These are phyloP conservation scores for Chelmon rostratus DNA, from an alignment of 2,797 vertebrate genomes.

Conservation along the genomic window DNA sequence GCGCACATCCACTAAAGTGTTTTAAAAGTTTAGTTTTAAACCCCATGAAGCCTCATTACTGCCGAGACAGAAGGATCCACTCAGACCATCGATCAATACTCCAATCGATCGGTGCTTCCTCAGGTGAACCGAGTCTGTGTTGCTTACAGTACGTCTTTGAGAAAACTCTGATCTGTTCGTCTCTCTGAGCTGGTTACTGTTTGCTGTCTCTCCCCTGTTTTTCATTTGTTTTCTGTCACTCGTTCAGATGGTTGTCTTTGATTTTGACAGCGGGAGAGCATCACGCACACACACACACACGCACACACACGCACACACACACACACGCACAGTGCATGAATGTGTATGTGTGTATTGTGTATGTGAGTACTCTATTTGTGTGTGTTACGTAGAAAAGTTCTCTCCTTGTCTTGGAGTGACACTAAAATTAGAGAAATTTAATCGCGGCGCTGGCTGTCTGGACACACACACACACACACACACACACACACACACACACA, in stretches of 20 bases:
- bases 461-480: constrained; percentile 11
- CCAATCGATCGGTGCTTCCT: constrained; percentile 55
- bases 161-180: constrained; percentile 8
- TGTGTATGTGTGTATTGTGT: background rate
- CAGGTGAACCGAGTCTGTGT: constrained; percentile 38
- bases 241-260: constrained; percentile 23
- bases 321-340: background rate
- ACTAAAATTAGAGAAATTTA: constrained; percentile 77
- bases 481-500: background rate
- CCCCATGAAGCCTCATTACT: constrained; percentile 69
- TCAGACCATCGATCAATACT: constrained; percentile 59
- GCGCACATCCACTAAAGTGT: constrained; percentile 27
- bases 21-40: constrained; percentile 50
- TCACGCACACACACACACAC: background rate
- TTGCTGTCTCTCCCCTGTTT: background rate
- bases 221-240: constrained; percentile 14
- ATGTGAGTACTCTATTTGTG: background rate
- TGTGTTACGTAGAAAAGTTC: constrained; percentile 56
- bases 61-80: constrained; percentile 52
- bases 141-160: constrained; percentile 24
- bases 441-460: constrained; percentile 58
- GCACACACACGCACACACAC: background rate
- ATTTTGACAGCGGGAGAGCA: constrained; percentile 32
- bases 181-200: constrained; percentile 2
- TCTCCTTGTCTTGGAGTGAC: constrained; percentile 56